Evolutionary conservation across 1,140 invertebrate genomes (phyloP), one percentile per base, ranked within the genome.

Genomic region (Dryas iulia): DNA sequence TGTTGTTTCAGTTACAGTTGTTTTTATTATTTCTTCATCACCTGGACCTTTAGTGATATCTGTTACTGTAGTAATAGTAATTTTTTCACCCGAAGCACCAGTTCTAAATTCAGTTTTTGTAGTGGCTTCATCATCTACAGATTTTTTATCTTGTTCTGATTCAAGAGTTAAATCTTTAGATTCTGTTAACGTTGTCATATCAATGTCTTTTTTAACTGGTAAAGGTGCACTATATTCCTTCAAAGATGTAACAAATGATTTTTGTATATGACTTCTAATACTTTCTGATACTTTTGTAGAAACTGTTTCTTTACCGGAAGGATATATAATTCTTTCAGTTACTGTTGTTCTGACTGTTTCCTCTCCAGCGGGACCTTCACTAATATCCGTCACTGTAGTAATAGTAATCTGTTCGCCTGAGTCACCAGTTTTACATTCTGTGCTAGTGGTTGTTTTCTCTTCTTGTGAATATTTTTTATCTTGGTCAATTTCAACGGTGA

Each of bases 21-120:
- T 79, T 69, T 72, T 77, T 47, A 74, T 65, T 23, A 64, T 72
- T 68, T 81, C 72, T 56, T 76, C 78, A 57, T 76, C 72, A 12
- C 23, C 52, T 26, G 69, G 69, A 26, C 58, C 28, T 69, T 66
- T 66, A 0, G 52, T 18, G 11, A 59, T 59, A 66, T 78, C 69
- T 52, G 67, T 76, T 12, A 74, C 39, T 10, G 64, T 63, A 11
- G 61, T 69, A 18, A 31, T 66, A 14, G 57, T 70, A 33, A 76
- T 78, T 57, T 72, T 47, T 59, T 69, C 73, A 14, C 73, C 73
- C 23, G 14, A 35, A 18, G 53, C 30, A 31, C 73, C 73, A 26
- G 39, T 65, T 63, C 39, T 62, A 26, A 28, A 63, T 66, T 69
- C 39, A 24, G 66, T 65, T 54, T 69, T 61, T 7, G 71, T 26